Percentiles rank a stretch among this genome's conserved stretches.
These are phyloP conservation scores for Aquatica leii DNA, from an alignment of 2,888 invertebrate species.

Conservation along the genomic window DNA sequence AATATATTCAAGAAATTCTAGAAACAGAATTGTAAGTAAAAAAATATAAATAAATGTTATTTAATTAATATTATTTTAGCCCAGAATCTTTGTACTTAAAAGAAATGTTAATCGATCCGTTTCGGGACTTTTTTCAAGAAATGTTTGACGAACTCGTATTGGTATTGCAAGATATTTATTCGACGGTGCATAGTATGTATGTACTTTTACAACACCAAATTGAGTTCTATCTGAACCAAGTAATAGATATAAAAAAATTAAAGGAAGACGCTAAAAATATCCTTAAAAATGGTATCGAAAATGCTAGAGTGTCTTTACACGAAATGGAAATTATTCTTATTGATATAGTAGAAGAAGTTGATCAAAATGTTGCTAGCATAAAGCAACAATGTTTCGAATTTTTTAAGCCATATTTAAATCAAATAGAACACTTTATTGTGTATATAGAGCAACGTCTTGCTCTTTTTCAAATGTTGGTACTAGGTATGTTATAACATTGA, in stretches of 20 bases:
- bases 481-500: slow-evolving; percentile 32
- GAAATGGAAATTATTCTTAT: slow-evolving; percentile 36
- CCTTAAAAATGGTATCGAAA: slow-evolving; percentile 38
- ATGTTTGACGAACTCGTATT: neutral
- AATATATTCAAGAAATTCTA: slow-evolving; percentile 50
- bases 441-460: slow-evolving; percentile 43
- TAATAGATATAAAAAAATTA: slow-evolving; percentile 39
- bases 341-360: slow-evolving; percentile 35
- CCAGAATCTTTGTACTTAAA: slow-evolving; percentile 7
- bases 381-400: slow-evolving; percentile 36
- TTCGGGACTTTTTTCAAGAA: slow-evolving; percentile 27
- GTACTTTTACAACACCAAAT: slow-evolving; percentile 1
- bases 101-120: neutral
- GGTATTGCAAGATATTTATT: neutral
- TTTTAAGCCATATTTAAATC: slow-evolving; percentile 42
- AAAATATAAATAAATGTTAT: neutral
- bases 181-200: slow-evolving; percentile 36
- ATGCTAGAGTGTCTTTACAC: slow-evolving; percentile 39
- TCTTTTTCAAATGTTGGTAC: slow-evolving; percentile 40
- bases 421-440: slow-evolving; percentile 41
- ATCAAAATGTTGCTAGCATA: slow-evolving; percentile 31
- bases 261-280: slow-evolving; percentile 41
- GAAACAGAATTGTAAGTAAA: slow-evolving; percentile 22
- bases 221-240: slow-evolving; percentile 29
- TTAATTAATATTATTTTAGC: slow-evolving; percentile 9